Evolutionary conservation across 2,113 vertebrate species (phyloP).

Genomic region (Lycocorax pyrrhopterus): DNA sequence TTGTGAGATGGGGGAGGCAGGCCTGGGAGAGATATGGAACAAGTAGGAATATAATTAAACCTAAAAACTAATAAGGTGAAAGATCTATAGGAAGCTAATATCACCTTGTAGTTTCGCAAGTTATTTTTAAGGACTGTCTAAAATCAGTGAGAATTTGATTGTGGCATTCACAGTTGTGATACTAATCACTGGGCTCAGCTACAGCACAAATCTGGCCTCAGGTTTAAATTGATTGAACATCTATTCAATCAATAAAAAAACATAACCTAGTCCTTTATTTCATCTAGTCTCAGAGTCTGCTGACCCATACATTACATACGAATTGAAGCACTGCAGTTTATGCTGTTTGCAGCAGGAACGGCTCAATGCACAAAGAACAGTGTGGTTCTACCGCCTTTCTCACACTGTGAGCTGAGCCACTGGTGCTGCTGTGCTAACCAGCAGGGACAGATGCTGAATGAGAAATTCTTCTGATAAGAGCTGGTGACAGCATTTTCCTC

Average conservation of each 20-base stretch:
- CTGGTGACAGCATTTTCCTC: not conserved
- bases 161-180: slow-evolving; percentile 15
- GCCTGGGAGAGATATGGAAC: slow-evolving; percentile 12
- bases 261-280: slow-evolving; percentile 32
- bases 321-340: not conserved
- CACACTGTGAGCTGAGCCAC: not conserved
- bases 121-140: slow-evolving; percentile 50
- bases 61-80: slow-evolving; percentile 40
- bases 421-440: not conserved
- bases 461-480: not conserved
- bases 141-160: slow-evolving; percentile 29
- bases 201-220: slow-evolving; percentile 49
- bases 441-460: not conserved
- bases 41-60: slow-evolving; percentile 29
- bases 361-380: not conserved
- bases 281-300: not conserved
- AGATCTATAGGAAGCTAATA: slow-evolving; percentile 44
- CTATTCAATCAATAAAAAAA: slow-evolving; percentile 49
- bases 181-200: not conserved
- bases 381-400: not conserved
- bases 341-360: not conserved
- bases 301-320: not conserved
- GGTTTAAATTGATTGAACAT: slow-evolving; percentile 51
- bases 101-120: slow-evolving; percentile 9
- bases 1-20: not conserved